These are phyloP conservation scores for Baronia brevicornis DNA, from an alignment of 2,888 invertebrate genomes.

Conservation along the genomic window DNA sequence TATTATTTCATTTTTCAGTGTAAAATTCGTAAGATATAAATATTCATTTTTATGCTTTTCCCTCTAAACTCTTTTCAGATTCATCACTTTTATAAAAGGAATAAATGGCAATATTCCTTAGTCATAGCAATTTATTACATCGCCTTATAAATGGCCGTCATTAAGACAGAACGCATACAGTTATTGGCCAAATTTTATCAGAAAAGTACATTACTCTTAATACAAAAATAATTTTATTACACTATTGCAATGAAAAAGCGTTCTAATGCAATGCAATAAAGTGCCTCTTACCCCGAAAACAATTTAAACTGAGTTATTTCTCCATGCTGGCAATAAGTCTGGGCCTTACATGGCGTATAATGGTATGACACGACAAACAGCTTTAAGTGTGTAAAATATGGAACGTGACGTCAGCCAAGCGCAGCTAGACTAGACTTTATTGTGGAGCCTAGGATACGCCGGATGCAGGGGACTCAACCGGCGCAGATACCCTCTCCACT, in stretches of 20 bases:
- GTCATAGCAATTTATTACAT: slow-evolving; percentile 7
- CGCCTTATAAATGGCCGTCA: slow-evolving; percentile 33
- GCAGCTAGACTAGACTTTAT: slow-evolving; percentile 55
- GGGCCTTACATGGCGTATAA: slow-evolving; percentile 70
- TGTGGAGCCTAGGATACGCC: slow-evolving; percentile 48
- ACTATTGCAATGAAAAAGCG: slow-evolving; percentile 49
- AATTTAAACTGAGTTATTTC: slow-evolving; percentile 69
- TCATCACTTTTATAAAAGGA: too few relatives aligned
- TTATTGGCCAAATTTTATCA: slow-evolving; percentile 34
- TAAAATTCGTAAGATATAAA: too few relatives aligned
- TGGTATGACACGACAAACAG: slow-evolving; percentile 75
- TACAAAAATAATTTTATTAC: slow-evolving; percentile 45
- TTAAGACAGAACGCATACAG: slow-evolving; percentile 41
- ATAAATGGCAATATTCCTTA: too few relatives aligned
- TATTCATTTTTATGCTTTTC: too few relatives aligned
- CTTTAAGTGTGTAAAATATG: slow-evolving; percentile 74
- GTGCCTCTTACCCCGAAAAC: slow-evolving; percentile 53
- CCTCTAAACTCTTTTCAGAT: too few relatives aligned
- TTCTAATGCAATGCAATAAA: slow-evolving; percentile 58
- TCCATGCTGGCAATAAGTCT: slow-evolving; percentile 63
- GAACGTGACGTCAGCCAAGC: slow-evolving; percentile 63
- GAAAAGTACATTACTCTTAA: slow-evolving; percentile 43
- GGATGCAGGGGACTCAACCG: slow-evolving; percentile 37
- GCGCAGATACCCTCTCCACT: slow-evolving; percentile 26
- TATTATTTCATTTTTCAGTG: too few relatives aligned